Evolutionary conservation across 1,140 invertebrate genomes (phyloP).

Genomic region (Charaxes varanes): DNA sequence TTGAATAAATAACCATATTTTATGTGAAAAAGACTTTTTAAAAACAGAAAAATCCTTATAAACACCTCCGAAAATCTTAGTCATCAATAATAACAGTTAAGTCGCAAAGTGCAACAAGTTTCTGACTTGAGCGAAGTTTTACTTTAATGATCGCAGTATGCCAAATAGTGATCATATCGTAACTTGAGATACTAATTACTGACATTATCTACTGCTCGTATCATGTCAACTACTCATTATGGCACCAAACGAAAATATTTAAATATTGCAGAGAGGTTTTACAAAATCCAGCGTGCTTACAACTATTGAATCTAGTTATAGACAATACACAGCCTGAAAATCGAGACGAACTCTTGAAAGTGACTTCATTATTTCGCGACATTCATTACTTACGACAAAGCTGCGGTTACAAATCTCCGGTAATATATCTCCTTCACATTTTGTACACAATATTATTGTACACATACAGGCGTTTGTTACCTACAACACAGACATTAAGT

Average conservation of each 20-base stretch:
- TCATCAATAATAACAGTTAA: too few relatives aligned
- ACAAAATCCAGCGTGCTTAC: constrained; percentile 13
- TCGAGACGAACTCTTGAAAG: constrained; percentile 10
- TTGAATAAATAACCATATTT: not conserved
- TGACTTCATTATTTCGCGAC: constrained; percentile 15
- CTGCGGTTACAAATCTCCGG: constrained; percentile 16
- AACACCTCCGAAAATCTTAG: too few relatives aligned
- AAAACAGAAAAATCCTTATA: too few relatives aligned
- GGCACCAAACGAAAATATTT: too few relatives aligned
- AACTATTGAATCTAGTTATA: constrained; percentile 23
- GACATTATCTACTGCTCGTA: too few relatives aligned
- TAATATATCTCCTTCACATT: not conserved
- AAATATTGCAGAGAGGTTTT: constrained; percentile 24
- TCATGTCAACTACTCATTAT: too few relatives aligned
- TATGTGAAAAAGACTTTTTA: too few relatives aligned
- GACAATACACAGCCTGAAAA: constrained; percentile 18
- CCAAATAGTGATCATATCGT: too few relatives aligned
- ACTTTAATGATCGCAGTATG: too few relatives aligned
- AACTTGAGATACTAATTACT: too few relatives aligned
- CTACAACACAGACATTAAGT: not conserved
- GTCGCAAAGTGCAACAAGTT: too few relatives aligned
- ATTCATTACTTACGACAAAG: constrained; percentile 22
- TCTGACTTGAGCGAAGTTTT: too few relatives aligned
- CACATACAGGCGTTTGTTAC: not conserved
- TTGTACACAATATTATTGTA: not conserved